A percentile compares a stretch with the other conserved stretches of the same genome.
These are phyloP conservation scores for Tinea trinotella DNA, from an alignment of 2,888 invertebrate species.

Conservation along the genomic window DNA sequence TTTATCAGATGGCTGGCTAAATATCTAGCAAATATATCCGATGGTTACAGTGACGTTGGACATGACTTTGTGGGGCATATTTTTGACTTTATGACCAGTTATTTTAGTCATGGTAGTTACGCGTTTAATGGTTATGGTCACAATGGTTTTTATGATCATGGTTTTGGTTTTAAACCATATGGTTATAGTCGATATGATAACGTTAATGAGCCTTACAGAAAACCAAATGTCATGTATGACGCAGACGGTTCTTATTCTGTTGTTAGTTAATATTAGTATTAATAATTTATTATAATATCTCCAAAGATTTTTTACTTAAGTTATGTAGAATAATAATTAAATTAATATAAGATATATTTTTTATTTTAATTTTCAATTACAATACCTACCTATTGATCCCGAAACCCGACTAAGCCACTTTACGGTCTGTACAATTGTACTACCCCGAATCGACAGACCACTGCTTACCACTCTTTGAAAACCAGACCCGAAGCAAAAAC, in stretches of 20 bases:
- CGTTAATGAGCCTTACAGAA: background rate
- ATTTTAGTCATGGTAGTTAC: no score
- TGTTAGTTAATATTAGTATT: background rate
- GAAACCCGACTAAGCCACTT: no score
- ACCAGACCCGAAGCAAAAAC: no score
- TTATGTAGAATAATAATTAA: no score
- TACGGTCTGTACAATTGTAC: no score
- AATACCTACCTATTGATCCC: no score
- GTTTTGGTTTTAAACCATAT: background rate
- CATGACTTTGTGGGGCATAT: background rate
- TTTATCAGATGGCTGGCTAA: background rate
- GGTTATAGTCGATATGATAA: background rate
- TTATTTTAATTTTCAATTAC: no score
- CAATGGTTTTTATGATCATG: background rate
- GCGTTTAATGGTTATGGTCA: background rate
- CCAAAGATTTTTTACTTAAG: background rate
- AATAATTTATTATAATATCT: background rate
- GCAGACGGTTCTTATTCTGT: conserved; percentile 15
- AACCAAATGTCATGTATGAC: conserved; percentile 10
- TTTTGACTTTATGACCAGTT: no score
- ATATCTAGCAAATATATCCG: background rate
- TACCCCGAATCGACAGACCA: no score
- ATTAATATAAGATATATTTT: no score
- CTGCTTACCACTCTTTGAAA: no score
- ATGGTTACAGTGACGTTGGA: background rate